Conservation (phyloP, 2,888 invertebrate genomes). For the Hypsopygia costalis region DNA sequence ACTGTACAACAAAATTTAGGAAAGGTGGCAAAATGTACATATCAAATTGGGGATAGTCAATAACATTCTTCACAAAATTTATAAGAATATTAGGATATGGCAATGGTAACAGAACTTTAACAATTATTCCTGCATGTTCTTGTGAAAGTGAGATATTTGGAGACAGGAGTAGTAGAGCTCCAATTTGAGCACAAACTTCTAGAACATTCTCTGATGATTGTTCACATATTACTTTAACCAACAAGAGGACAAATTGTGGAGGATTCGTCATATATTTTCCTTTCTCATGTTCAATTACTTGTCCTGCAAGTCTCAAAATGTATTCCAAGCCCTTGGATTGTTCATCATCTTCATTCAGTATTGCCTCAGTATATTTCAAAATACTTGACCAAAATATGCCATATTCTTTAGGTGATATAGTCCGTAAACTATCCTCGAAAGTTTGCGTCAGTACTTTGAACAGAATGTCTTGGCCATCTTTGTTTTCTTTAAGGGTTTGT, state of each 20-base stretch:
- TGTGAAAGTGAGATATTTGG: slow-evolving; percentile 84
- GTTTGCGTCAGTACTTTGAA: slow-evolving; percentile 84
- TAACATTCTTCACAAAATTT: slow-evolving; percentile 83
- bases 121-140: slow-evolving; percentile 85
- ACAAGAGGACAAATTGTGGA: slow-evolving; percentile 77
- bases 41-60: slow-evolving; percentile 85
- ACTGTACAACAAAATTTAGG: slow-evolving; percentile 78
- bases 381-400: slow-evolving; percentile 83
- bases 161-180: slow-evolving; percentile 81
- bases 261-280: slow-evolving; percentile 83
- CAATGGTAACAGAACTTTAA: slow-evolving; percentile 82
- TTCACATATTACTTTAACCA: slow-evolving; percentile 74
- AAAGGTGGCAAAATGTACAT: slow-evolving; percentile 85
- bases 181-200: slow-evolving; percentile 75
- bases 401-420: slow-evolving; percentile 83
- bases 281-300: slow-evolving; percentile 81
- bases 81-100: slow-evolving; percentile 80
- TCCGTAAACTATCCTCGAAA: slow-evolving; percentile 81
- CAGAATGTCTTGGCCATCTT: slow-evolving; percentile 74
- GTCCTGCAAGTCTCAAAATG: slow-evolving; percentile 80
- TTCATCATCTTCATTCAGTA: slow-evolving; percentile 52
- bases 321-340: slow-evolving; percentile 55
- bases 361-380: slow-evolving; percentile 51
- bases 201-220: slow-evolving; percentile 68
- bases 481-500: slow-evolving; percentile 77